Base-by-base conservation (phyloP, 1,140 invertebrate species). In the Apis florea region DNA sequence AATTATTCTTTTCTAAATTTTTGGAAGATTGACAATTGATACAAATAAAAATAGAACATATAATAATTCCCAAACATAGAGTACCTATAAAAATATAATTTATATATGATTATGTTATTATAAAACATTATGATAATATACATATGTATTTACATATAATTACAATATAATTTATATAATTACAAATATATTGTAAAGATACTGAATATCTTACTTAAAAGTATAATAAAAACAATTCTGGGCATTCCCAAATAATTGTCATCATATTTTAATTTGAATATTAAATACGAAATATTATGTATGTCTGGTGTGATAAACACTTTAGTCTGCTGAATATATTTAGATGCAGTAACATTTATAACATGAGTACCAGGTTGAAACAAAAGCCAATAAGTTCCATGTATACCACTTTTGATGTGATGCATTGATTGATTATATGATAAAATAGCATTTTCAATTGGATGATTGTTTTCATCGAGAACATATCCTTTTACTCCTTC, bases 161-260 rank as follows among this genome's bases (percentile, higher is more conserved):
- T 40, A 40, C 31, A 40, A 40, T 40, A 40, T 5, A 40, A 40
- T 90, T 93, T 59, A 92, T 61, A 12, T 15, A 89, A 88, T 54
- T 94, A 91, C 78, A 94, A 40, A 78, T 80, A 53, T 53, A 74
- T 80, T 68, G 73, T 49, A 53, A 72, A 51, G 31, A 40, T 21
- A 64, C 77, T 21, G 21, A 21, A 9, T 24, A 15, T 88, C 82
- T 74, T 82, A 78, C 67, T 91, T 91, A 96, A 92, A 6, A 97
- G 88, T 82, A 97, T 94, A 63, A 97, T 95, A 89, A 97, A 97
- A 2, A 96, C 93, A 13, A 96, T 92, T 56, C 96, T 93, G 0
- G 97, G 96, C 93, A 98, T 93, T 2, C 97, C 97, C 80, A 96
- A 92, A 53, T 97, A 94, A 63, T 92, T 94, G 76, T 96, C 95